Evolutionary conservation across 2,888 invertebrate species (phyloP), one percentile per base, ranked within the genome.

Genomic region (Brachyptera risi): DNA sequence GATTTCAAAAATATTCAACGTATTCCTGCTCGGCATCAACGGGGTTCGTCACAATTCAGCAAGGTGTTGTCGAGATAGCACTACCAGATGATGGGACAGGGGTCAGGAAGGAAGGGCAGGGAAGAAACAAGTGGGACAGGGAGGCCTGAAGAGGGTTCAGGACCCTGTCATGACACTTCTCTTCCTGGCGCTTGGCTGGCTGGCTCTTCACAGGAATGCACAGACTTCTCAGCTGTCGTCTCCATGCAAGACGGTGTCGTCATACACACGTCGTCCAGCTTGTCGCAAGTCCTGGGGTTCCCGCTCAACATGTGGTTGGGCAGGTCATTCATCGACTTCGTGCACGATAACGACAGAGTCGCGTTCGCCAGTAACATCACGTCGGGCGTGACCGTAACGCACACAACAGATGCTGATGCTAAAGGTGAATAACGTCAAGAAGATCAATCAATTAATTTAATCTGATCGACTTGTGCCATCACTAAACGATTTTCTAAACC

Each of bases 251-350:
- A 92, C 69, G 93, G 93, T 1, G 81, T 89, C 0, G 87, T 93
- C 0, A 78, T 92, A 68, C 88, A 87, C 69, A 86, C 88, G 9
- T 88, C 91, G 0, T 76, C 86, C 0, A 83, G 83, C 50, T 76
- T 92, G 56, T 84, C 85, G 0, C 74, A 82, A 1, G 79, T 84
- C 1, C 78, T 93, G 56, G 92, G 90, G 1, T 93, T 86, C 71
- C 87, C 90, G 0, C 84, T 85, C 67, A 88, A 91, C 65, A 88
- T 90, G 84, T 92, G 92, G 91, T 75, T 88, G 31, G 92, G 92
- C 2, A 80, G 90, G 57, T 89, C 90, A 0, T 91, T 95, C 69
- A 89, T 91, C 59, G 92, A 94, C 69, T 93, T 92, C 71, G 81
- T 95, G 0, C 91, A 93, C 74, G 86, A 88, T 1, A 88, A 85